Percentiles rank a stretch among this genome's conserved stretches.
Conservation (phyloP, 2,113 vertebrate species). For the Epinephelus moara region DNA sequence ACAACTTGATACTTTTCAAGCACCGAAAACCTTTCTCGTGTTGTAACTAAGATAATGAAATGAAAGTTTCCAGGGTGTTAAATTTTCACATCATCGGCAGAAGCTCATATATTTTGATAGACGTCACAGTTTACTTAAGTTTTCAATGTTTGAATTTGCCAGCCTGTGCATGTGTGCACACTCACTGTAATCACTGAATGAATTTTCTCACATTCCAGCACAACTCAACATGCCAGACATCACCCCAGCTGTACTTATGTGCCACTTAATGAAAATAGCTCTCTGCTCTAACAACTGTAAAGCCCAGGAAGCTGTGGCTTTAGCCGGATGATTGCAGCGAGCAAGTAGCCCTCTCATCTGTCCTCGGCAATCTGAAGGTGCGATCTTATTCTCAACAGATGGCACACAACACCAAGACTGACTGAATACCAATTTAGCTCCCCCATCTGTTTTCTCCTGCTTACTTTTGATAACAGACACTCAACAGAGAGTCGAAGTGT, state of each 20-base stretch:
- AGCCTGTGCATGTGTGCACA: not conserved
- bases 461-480: constrained; percentile 69
- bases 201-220: not conserved
- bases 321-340: constrained; percentile 50
- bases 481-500: constrained; percentile 44
- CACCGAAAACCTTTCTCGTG: too few relatives aligned
- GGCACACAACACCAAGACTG: constrained; percentile 74
- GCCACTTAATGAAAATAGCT: constrained; percentile 47
- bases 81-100: too few relatives aligned
- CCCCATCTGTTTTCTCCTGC: constrained; percentile 78
- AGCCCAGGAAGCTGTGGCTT: constrained; percentile 42
- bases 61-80: too few relatives aligned
- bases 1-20: too few relatives aligned
- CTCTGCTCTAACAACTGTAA: constrained; percentile 40
- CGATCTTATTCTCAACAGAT: constrained; percentile 78
- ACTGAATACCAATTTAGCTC: constrained; percentile 78
- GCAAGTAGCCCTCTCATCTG: constrained; percentile 66
- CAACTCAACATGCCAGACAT: not conserved
- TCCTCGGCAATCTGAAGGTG: constrained; percentile 72
- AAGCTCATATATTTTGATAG: not conserved
- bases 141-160: not conserved
- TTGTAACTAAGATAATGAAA: too few relatives aligned
- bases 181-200: not conserved
- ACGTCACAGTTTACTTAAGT: not conserved
- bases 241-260: constrained; percentile 40